Base-by-base conservation (phyloP, 2,888 invertebrate species). In the Eupeodes luniger region DNA sequence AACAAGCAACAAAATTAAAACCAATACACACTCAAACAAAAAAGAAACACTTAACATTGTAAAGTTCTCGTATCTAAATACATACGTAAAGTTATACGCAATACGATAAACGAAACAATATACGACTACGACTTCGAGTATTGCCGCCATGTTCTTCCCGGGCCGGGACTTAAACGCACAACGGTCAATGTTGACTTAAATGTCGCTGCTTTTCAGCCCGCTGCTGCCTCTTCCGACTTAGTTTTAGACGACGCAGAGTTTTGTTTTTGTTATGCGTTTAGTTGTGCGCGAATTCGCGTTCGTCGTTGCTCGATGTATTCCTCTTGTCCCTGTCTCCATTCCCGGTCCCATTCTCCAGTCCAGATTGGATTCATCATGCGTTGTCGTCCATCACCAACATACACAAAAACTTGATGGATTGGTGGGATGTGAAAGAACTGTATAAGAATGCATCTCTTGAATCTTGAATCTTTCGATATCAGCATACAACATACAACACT, bases 361-460 rank as follows among this genome's bases (percentile, higher is more conserved):
- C 77, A 55, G 11, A 19, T 62, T 10, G 12, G 51, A 67, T 69
- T 59, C 67, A 69, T 74, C 61, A 9, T 40, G 40, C 40, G 61
- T 82, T 27, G 86, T 83, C 61, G 82, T 81, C 81, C 69, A 82
- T 79, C 80, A 74, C 66, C 66, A 77, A 59, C 34, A 55, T 76
- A 79, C 70, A 64, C 78, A 83, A 87, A 87, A 87, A 87, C 83
- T 87, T 83, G 87, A 87, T 87, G 80, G 87, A 83, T 87, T 83
- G 87, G 76, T 83, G 72, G 80, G 87, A 76, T 87, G 83, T 75
- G 79, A 74, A 55, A 66, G 81, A 82, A 82, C 49, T 85, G 70
- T 77, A 70, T 59, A 85, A 27, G 27, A 72, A 36, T 64, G 61
- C 77, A 69, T 80, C 80, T 62, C 77, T 59, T 47, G 19, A 69